Base-by-base conservation (phyloP, 2,888 invertebrate genomes). In the Lasioglossum marginatum region DNA sequence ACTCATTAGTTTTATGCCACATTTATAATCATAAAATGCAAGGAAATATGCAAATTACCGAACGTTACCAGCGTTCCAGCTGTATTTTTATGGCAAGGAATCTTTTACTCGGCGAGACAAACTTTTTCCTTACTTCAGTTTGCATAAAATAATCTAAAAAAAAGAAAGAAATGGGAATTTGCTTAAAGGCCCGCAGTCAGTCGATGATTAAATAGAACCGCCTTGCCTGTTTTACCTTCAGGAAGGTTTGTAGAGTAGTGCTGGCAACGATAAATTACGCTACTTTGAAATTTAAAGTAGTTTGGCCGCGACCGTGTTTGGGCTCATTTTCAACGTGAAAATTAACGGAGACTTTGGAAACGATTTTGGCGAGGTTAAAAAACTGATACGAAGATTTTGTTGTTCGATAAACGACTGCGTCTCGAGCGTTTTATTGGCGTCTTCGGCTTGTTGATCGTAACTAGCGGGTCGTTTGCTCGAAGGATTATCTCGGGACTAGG, bases 361-460 rank as follows among this genome's bases (percentile, higher is more conserved):
- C 23, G 66, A 19, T 68, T 68, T 23, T 4, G 4, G 16, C 8
- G 10, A 34, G 8, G 3, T 37, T 6, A 2, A 31, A 34, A 68
- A 68, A 37, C 34, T 1, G 37, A 68, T 34, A 68, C 6, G 37
- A n/a, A 34, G 37, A 68, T 68, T 68, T 37, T n/a, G 37, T 68
- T 68, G 68, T 37, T n/a, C 68, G 37, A 68, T 8, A 12, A 23
- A n/a, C 19, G 37, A 40, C 34, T 34, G 23, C 5, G 16, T 8
- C 19, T 19, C 37, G n/a, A 8, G 23, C 23, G n/a, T 40, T 68
- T 40, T 68, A 68, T 68, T 68, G 68, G 68, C 19, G 37, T 37
- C 68, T 68, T 37, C 68, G 37, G 23, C 23, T 68, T 68, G 68
- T 68, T 68, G 68, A 45, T 52, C 43, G 73, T 52, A 73, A 45